A percentile compares a stretch with the other conserved stretches of the same genome.
phyloP scores from a whole-genome alignment of 2,797 vertebrate species.

The Crocidura indochinensis region DNA sequence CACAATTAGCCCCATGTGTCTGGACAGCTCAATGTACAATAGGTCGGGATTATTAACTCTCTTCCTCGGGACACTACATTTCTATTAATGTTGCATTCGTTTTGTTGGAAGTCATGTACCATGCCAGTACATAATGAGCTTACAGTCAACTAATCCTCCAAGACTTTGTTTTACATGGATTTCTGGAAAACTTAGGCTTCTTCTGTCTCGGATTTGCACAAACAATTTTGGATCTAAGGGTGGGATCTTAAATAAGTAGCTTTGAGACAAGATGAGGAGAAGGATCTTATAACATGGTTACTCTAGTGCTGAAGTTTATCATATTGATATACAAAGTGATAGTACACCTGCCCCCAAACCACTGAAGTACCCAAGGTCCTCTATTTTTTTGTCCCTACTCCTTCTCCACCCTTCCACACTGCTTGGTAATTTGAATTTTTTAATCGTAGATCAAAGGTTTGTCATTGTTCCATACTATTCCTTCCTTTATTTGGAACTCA shows the following conservation, averaged over 20 bases:
- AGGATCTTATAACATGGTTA: no score
- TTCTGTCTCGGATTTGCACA: slow-evolving; percentile 49
- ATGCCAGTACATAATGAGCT: slow-evolving; percentile 75
- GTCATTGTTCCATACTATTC: no score
- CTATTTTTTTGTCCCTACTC: no score
- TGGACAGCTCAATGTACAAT: slow-evolving; percentile 68
- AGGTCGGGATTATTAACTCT: slow-evolving; percentile 75
- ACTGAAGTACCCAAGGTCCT: no score
- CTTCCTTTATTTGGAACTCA: no score
- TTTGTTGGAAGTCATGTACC: slow-evolving; percentile 80
- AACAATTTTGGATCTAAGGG: slow-evolving; percentile 54
- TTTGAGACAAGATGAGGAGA: neutral
- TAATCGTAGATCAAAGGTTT: no score
- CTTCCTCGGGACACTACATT: slow-evolving; percentile 68
- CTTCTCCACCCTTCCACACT: no score
- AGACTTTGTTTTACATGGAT: slow-evolving; percentile 76
- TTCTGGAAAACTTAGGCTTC: slow-evolving; percentile 68
- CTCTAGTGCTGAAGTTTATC: no score
- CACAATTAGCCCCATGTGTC: slow-evolving; percentile 29
- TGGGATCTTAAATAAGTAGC: slow-evolving; percentile 31
- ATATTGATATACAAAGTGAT: no score
- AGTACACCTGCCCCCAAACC: no score
- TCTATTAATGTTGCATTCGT: slow-evolving; percentile 75
- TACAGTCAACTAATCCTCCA: slow-evolving; percentile 65
- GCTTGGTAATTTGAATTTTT: no score